Base-by-base conservation (phyloP, 2,113 vertebrate genomes). In the Carassius gibelio region DNA sequence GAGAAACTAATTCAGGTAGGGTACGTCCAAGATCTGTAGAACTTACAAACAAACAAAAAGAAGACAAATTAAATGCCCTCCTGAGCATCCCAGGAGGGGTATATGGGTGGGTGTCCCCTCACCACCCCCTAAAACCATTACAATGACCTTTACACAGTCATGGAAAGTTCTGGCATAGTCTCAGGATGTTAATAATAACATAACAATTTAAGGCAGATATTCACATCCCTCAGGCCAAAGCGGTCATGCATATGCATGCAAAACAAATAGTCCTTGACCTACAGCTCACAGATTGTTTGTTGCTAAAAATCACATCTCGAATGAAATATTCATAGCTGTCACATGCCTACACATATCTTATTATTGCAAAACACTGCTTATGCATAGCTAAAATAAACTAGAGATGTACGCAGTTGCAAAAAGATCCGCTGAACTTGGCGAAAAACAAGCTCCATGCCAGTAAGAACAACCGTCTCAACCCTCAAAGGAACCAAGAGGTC, bases 101-200 rank as follows among this genome's bases (percentile, higher is more conserved):
- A 79, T 81, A 71, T 50, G 75, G 81, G 34, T 64, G 75, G 59
- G 30, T 57, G 72, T 48, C 55, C 14, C 78, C 50, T 21, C 83
- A 57, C 48, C 45, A 84, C 82, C 36, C 62, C 30, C 38, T 48
- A 59, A 68, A 74, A 62, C 78, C 88, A 81, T 79, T 78, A 78
- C 71, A 48, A 77, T 61, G 55, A 84, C 71, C 82, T 71, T 76
- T 78, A 81, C 82, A 55, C 52, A 45, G 64, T 23, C 38, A 69
- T 52, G 45, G 26, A n/a, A 81, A 81, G 23, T 75, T 82, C 21
- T 64, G 64, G 76, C 61, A 78, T 62, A 83, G 78, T 77, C 88
- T 55, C 59, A 21, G 85, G 85, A 80, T 64, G 61, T 69, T 84
- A 84, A 71, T 66, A 75, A 75, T 57, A 50, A 76, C 19, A 62